Conservation (phyloP, 37 sponge, comb jelly and placozoan genomes). For the Theonella swinhoei region DNA sequence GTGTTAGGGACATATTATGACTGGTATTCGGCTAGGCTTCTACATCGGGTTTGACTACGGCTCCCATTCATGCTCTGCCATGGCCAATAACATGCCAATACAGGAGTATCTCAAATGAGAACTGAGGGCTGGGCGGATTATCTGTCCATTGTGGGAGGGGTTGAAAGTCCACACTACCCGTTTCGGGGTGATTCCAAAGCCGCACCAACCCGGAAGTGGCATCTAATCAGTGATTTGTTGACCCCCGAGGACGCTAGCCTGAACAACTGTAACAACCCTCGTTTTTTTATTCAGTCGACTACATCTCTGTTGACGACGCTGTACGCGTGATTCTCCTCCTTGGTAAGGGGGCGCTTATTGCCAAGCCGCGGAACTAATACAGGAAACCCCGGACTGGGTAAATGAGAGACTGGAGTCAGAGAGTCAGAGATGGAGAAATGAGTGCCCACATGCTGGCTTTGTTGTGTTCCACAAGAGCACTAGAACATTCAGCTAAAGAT, state of each 20-base stretch:
- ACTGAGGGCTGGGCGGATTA: too few relatives aligned
- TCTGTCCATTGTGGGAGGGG: too few relatives aligned
- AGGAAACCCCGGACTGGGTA: too few relatives aligned
- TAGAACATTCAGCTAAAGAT: too few relatives aligned
- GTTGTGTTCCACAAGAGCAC: too few relatives aligned
- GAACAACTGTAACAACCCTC: background rate
- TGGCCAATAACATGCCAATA: constrained; percentile 31
- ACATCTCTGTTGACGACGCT: background rate
- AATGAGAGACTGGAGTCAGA: too few relatives aligned
- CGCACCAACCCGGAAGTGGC: too few relatives aligned
- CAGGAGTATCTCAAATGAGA: constrained; percentile 39
- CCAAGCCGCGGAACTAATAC: too few relatives aligned
- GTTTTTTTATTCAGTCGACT: background rate
- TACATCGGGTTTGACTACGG: constrained; percentile 12
- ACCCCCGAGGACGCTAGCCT: background rate
- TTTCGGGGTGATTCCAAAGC: too few relatives aligned
- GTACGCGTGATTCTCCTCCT: background rate
- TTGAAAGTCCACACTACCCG: too few relatives aligned
- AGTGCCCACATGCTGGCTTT: too few relatives aligned
- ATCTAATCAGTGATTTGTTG: background rate
- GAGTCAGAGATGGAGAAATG: too few relatives aligned
- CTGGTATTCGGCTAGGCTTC: constrained; percentile 12
- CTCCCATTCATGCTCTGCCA: background rate
- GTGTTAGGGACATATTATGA: background rate
- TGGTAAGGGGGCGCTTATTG: background rate